Base-by-base conservation (phyloP, 2,888 invertebrate genomes). In the Clepsis dumicolana region DNA sequence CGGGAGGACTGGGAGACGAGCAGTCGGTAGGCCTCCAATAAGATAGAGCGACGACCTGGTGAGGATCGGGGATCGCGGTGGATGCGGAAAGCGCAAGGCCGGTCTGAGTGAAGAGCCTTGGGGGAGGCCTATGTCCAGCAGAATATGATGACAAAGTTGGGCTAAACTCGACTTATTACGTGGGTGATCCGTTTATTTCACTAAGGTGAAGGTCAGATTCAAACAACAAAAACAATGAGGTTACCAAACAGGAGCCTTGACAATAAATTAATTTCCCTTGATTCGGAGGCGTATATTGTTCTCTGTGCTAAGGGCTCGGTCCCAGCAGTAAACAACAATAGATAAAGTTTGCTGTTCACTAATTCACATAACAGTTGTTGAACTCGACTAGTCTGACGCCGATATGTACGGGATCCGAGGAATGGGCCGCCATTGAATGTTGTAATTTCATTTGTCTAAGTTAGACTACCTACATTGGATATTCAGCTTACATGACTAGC, bases 181-280 rank as follows among this genome's bases (percentile, higher is more conserved):
- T n/a, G n/a, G n/a, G n/a, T n/a, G n/a, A n/a, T n/a, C n/a, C n/a
- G n/a, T n/a, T n/a, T n/a, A 7, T 7, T 38, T 38, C 16, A 21
- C 38, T 5, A 44, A 59, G 59, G 41, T 35, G 12, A 44, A 41
- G 59, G 59, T 41, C 65, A 48, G 3, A 35, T 38, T 25, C 32
- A 50, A 29, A 32, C 18, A 35, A n/a, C 52, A 25, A 59, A 29
- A 52, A 65, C 59, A 65, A 65, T 38, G 57, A 57, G 27, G 52
- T 27, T 21, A n/a, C 52, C 59, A 27, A 59, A 52, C 59, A 52
- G 52, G 52, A 38, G 59, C 59, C 52, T 50, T 38, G 52, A 65
- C 59, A 65, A 65, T 52, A 65, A 65, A 59, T 65, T 59, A 59
- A 52, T 65, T 65, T 57, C 59, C 59, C 57, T 44, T 59, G 21